These are phyloP conservation scores for Phasianus colchicus DNA, from an alignment of 2,113 vertebrate genomes.

Conservation along the genomic window DNA sequence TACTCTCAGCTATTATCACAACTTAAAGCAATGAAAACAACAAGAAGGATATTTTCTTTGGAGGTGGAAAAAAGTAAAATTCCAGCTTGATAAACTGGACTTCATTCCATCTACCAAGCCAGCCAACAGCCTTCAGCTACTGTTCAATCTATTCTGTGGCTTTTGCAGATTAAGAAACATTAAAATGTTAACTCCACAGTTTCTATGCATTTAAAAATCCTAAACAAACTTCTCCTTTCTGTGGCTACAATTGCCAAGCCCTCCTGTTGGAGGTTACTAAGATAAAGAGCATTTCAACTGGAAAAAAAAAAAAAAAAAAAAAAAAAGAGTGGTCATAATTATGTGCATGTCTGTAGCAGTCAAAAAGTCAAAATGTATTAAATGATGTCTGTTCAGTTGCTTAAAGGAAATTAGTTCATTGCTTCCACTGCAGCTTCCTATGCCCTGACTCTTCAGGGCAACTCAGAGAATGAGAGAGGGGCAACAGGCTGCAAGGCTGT, in stretches of 20 bases:
- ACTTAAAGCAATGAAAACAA: background rate
- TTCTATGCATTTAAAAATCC: background rate
- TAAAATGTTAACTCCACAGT: background rate
- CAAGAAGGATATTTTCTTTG: background rate
- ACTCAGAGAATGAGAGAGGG: background rate
- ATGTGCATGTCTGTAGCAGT: background rate
- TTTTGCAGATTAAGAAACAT: background rate
- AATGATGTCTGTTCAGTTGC: background rate
- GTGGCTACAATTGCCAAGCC: rapidly evolving
- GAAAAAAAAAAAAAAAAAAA: background rate
- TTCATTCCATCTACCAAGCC: background rate
- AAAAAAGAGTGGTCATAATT: background rate
- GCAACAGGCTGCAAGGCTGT: background rate
- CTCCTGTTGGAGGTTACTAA: background rate
- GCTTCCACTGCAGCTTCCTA: background rate
- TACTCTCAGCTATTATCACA: background rate
- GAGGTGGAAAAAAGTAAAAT: background rate
- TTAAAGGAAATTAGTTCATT: background rate
- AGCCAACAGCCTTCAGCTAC: background rate
- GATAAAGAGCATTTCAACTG: background rate
- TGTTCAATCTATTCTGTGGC: background rate
- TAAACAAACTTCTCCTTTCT: background rate
- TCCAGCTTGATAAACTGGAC: background rate
- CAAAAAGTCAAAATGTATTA: background rate
- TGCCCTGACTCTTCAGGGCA: background rate